phyloP scores from a whole-genome alignment of 2,113 vertebrate genomes.

The Epinephelus moara region DNA sequence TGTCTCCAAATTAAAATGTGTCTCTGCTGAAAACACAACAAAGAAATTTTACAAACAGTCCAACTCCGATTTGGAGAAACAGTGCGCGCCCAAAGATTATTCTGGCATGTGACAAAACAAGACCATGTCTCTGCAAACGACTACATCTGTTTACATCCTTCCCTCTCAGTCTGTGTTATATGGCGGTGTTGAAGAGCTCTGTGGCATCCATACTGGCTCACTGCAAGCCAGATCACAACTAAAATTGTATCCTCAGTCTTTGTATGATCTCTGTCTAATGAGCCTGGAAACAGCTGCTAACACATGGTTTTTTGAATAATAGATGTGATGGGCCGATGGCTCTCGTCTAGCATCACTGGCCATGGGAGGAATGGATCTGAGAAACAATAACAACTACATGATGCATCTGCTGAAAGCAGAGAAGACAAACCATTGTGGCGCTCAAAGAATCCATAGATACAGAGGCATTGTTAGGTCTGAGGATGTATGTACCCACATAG shows the following conservation, averaged over 20 bases:
- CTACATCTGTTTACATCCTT: not conserved
- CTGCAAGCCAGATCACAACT: slow-evolving; percentile 33
- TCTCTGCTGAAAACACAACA: slow-evolving; percentile 14
- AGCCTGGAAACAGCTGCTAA: slow-evolving; percentile 60
- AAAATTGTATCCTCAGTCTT: slow-evolving; percentile 42
- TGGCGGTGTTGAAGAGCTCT: slow-evolving; percentile 3
- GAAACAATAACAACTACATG: slow-evolving; percentile 32
- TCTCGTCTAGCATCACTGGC: slow-evolving; percentile 42
- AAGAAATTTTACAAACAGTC: not conserved
- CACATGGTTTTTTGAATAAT: slow-evolving; percentile 74
- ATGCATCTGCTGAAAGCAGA: slow-evolving; percentile 23
- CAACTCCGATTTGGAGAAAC: slow-evolving; percentile 1
- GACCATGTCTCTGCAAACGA: not conserved
- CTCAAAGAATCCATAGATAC: not conserved
- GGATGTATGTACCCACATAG: slow-evolving; percentile 14
- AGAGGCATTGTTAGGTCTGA: slow-evolving; percentile 12
- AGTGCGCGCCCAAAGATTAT: not conserved
- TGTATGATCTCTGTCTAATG: slow-evolving; percentile 58
- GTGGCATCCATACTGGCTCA: not conserved
- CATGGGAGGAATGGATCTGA: slow-evolving; percentile 32
- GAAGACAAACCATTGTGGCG: not conserved
- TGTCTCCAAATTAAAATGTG: slow-evolving; percentile 11
- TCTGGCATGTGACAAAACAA: slow-evolving; percentile 19
- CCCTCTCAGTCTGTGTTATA: not conserved
- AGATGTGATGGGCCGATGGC: slow-evolving; percentile 61